phyloP scores from a whole-genome alignment of 1,140 invertebrate species.

The Hyles euphorbiae region DNA sequence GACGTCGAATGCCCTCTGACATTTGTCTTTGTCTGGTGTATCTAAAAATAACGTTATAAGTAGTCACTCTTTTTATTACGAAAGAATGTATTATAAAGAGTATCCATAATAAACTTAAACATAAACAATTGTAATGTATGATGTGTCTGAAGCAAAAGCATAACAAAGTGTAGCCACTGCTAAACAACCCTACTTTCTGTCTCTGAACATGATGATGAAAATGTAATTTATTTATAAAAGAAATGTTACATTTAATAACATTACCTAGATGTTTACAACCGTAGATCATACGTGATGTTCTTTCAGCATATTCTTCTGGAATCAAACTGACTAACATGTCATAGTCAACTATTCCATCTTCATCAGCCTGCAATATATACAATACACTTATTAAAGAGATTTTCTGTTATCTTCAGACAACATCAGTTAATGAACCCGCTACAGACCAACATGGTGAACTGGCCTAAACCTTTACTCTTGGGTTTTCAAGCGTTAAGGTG shows the following conservation, averaged over 20 bases:
- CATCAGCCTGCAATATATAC: slow-evolving; percentile 48
- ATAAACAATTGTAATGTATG: background rate
- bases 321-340: slow-evolving; percentile 71
- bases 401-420: too few species aligned
- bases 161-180: background rate
- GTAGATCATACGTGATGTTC: slow-evolving; percentile 57
- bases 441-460: too few species aligned
- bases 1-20: slow-evolving; percentile 60
- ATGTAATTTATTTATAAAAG: too few species aligned
- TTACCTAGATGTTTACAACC: slow-evolving; percentile 63
- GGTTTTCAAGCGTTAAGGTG: too few species aligned
- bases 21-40: slow-evolving; percentile 54
- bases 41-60: slow-evolving; percentile 31
- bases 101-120: background rate
- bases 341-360: slow-evolving; percentile 62
- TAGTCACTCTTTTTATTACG: background rate
- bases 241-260: too few species aligned
- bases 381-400: too few species aligned
- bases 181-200: background rate
- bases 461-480: too few species aligned
- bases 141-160: background rate
- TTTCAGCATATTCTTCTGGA: slow-evolving; percentile 62
- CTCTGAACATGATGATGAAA: too few species aligned
- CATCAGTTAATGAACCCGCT: too few species aligned
- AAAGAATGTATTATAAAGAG: background rate